Base-by-base conservation (phyloP, 2,113 vertebrate genomes). In the Malurus melanocephalus region DNA sequence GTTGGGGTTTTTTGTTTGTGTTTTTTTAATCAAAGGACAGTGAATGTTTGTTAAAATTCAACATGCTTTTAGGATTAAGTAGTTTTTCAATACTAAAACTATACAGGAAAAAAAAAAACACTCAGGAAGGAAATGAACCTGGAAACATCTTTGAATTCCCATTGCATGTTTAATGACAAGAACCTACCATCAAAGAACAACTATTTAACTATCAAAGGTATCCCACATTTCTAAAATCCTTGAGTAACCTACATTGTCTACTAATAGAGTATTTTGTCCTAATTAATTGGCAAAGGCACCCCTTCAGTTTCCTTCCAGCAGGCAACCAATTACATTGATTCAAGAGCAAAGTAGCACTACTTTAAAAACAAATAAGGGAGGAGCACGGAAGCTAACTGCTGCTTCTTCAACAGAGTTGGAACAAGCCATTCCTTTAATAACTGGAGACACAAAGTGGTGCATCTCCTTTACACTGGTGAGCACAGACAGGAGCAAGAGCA, bases 241-340 rank as follows among this genome's bases (percentile, higher is more conserved):
- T 73, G 42, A 42, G 66, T 87, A 91, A 61, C 33, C 30, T 80
- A 73, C 18, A 35, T 43, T 73, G 62, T 42, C 35, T 67, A 9
- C 17, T 40, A 68, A 72, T 11, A 43, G 23, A 77, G 16, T 49
- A 72, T 67, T 67, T 64, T 87, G n/a, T 28, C 49, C 33, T 32
- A 84, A 38, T 68, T 79, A 91, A 93, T 79, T 89, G 49, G 51
- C 59, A 88, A 90, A 68, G 11, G 32, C 27, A 85, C 74, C 33
- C 26, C 51, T 79, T 68, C 7, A 72, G 49, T 49, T 92, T 89
- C 78, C 56, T 82, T 92, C 66, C 79, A 92, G 51, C 75, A 91
- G 62, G 82, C 92, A 85, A 65, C 33, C 38, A 87, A 79, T 89
- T 76, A 78, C 81, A 87, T 5, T 89, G 42, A 92, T 57, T 85